These are phyloP conservation scores for Tolmerus cingulatus DNA, from an alignment of 2,888 invertebrate genomes.

Conservation along the genomic window DNA sequence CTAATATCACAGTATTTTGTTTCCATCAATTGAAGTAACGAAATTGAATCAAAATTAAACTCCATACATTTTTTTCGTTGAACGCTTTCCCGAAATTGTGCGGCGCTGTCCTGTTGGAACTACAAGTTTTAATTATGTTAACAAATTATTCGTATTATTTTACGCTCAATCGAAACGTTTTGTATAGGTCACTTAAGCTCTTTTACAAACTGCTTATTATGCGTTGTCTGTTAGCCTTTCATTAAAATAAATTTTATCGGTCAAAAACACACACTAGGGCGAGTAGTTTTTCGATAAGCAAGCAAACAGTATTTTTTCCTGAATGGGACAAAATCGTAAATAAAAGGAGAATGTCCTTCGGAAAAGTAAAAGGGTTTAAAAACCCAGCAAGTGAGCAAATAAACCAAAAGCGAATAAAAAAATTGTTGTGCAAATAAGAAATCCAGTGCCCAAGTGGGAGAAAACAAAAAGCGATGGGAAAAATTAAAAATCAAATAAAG, in stretches of 20 bases:
- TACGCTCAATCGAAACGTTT: too few species aligned
- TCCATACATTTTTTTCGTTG: too few species aligned
- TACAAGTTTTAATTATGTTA: too few species aligned
- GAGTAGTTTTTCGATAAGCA: neutral
- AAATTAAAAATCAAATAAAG: conserved; percentile 3
- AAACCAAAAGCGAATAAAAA: neutral
- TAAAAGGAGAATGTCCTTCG: neutral
- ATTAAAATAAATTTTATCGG: neutral
- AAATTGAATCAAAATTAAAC: too few species aligned
- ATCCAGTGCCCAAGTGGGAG: neutral
- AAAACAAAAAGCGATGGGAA: neutral
- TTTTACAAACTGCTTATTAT: neutral
- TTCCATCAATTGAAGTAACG: too few species aligned
- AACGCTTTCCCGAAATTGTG: too few species aligned
- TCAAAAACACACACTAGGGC: neutral
- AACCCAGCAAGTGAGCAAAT: neutral
- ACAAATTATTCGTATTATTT: too few species aligned
- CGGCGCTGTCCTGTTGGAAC: too few species aligned
- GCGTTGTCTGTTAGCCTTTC: neutral
- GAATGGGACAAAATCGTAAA: neutral
- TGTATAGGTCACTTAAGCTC: too few species aligned
- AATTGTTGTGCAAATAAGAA: neutral
- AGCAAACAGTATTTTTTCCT: neutral
- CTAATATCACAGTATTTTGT: too few species aligned
- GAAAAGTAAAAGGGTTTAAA: neutral